Evolutionary conservation across 2,888 invertebrate genomes (phyloP).

Genomic region (Dicyrtoma fusca): DNA sequence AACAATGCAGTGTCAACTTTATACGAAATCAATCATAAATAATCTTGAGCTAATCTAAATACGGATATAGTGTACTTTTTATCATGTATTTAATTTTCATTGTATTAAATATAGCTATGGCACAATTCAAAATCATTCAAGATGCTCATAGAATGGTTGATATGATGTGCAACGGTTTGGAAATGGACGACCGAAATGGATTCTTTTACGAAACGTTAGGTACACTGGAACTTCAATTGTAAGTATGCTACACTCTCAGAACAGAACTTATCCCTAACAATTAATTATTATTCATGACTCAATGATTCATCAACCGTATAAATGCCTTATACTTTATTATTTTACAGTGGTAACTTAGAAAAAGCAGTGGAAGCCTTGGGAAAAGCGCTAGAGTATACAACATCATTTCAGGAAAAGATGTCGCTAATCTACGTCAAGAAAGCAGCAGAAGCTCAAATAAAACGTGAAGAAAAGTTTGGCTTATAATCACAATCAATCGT

Average conservation of each 20-base stretch:
- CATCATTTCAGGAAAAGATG: conserved; percentile 85
- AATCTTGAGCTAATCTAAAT: not conserved
- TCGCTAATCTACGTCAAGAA: conserved; percentile 87
- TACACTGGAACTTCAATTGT: conserved; percentile 91
- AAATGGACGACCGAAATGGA: conserved; percentile 88
- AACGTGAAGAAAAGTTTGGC: conserved; percentile 76
- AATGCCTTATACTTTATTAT: conserved; percentile 16
- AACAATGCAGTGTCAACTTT: not conserved
- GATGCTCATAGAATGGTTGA: conserved; percentile 78
- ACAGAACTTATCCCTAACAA: no score
- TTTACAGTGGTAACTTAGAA: conserved; percentile 77
- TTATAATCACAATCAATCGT: conserved; percentile 45
- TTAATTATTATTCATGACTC: conserved; percentile 4
- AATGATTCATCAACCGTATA: not conserved
- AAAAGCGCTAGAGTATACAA: conserved; percentile 81
- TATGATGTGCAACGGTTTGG: conserved; percentile 78
- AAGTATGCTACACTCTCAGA: conserved; percentile 57
- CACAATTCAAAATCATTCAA: conserved; percentile 82
- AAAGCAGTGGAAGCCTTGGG: conserved; percentile 84
- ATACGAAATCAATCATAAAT: not conserved
- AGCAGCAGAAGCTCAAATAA: conserved; percentile 86
- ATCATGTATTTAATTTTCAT: not conserved
- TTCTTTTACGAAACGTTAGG: conserved; percentile 94
- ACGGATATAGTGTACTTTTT: not conserved
- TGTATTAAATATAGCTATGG: conserved; percentile 59